Conservation (phyloP, 2,797 vertebrate genomes). For the Oreochromis grahami region DNA sequence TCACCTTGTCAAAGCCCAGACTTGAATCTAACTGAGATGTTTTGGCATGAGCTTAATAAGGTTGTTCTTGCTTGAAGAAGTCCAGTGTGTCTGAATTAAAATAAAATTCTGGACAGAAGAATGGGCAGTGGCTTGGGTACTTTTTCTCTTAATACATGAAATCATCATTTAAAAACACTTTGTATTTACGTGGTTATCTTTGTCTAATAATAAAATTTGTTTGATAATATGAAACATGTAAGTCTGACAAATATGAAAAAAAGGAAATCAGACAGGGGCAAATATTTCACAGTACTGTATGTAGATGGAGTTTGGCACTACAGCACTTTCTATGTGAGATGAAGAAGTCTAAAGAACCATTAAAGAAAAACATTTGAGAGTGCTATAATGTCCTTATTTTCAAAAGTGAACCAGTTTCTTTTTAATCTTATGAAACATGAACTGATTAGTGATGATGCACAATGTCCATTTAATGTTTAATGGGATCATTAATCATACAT, state of each 20-base stretch:
- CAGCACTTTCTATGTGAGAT: accelerated
- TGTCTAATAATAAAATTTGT: not conserved
- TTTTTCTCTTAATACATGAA: accelerated
- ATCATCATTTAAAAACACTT: not conserved
- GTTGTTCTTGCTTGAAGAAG: not conserved
- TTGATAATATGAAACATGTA: not conserved
- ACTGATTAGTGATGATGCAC: not conserved
- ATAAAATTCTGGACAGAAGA: not conserved
- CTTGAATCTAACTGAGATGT: not conserved
- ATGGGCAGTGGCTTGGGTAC: not conserved
- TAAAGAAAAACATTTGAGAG: not conserved
- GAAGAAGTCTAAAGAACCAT: not conserved
- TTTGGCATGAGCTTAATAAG: not conserved
- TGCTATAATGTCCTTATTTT: not conserved
- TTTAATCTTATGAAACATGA: not conserved
- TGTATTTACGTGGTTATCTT: not conserved
- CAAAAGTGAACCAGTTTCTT: not conserved
- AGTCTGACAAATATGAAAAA: not conserved
- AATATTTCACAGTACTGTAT: not conserved
- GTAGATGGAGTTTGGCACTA: not conserved
- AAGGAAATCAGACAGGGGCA: not conserved
- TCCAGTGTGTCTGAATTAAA: not conserved
- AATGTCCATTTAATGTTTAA: not conserved
- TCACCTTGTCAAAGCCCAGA: not conserved
- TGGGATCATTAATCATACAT: not conserved